A percentile compares a stretch with the other conserved stretches of the same genome.
These are phyloP conservation scores for Coluber constrictor DNA, from an alignment of 2,797 vertebrate species.

Conservation along the genomic window DNA sequence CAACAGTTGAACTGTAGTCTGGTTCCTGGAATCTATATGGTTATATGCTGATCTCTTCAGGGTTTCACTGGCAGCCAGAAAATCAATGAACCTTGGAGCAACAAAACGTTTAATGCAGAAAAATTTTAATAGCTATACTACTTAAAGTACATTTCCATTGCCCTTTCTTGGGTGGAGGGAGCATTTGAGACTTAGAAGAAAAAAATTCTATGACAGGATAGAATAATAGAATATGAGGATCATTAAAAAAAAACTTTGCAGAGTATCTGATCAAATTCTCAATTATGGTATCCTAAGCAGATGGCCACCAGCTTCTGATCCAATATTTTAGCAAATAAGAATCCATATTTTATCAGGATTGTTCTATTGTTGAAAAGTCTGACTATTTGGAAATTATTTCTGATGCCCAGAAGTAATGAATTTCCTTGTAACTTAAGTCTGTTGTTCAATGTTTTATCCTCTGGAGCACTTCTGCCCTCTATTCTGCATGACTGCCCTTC, in stretches of 20 bases:
- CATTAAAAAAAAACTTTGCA: not conserved
- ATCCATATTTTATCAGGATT: not conserved
- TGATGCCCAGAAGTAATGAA: not conserved
- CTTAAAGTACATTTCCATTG: not conserved
- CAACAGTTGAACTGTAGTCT: rapidly evolving
- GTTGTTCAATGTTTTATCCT: not conserved
- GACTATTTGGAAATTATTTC: not conserved
- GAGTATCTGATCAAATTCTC: not conserved
- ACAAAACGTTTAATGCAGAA: not conserved
- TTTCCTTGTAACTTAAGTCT: not conserved
- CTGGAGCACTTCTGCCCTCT: not conserved
- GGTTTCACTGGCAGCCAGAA: not conserved
- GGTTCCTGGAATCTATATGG: not conserved
- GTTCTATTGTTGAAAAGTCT: not conserved
- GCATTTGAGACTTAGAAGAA: not conserved
- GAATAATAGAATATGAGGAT: not conserved
- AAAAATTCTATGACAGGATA: not conserved
- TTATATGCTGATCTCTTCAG: not conserved
- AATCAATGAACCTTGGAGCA: not conserved
- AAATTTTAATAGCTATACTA: not conserved
- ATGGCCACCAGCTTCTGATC: not conserved
- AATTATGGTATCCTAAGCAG: not conserved
- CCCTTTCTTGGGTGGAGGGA: not conserved
- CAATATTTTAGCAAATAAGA: not conserved
- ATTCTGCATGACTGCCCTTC: not conserved